A percentile compares a stretch with the other conserved stretches of the same genome.
Evolutionary conservation across 2,888 invertebrate genomes (phyloP).

Genomic region (Abscondita cerata): DNA sequence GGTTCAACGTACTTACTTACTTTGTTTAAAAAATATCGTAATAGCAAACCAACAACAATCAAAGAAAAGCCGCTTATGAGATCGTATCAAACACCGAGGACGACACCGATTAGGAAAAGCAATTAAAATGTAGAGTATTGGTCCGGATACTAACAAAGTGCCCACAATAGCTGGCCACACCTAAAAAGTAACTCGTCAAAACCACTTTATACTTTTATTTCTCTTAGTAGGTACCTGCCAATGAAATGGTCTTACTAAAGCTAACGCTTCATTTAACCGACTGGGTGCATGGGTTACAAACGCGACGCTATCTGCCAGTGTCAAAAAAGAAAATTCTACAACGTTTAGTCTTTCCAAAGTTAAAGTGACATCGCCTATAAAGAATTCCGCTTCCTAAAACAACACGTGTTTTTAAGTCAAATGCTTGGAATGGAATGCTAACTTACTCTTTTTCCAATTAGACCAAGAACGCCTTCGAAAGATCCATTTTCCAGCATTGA

Average conservation of each 20-base stretch:
- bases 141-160: slow-evolving; percentile 71
- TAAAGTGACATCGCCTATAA: slow-evolving; percentile 77
- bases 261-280: slow-evolving; percentile 74
- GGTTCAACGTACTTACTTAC: too few relatives aligned
- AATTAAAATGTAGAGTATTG: slow-evolving; percentile 72
- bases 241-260: slow-evolving; percentile 75
- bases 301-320: slow-evolving; percentile 78
- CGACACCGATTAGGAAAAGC: slow-evolving; percentile 68
- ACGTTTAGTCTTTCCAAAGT: slow-evolving; percentile 75
- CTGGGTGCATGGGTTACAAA: slow-evolving; percentile 79
- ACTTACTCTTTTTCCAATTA: slow-evolving; percentile 74
- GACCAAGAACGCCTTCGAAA: slow-evolving; percentile 75
- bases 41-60: slow-evolving; percentile 78
- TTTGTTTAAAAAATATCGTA: slow-evolving; percentile 74
- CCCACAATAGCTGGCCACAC: slow-evolving; percentile 76
- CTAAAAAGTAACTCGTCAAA: slow-evolving; percentile 52
- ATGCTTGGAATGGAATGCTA: too few relatives aligned
- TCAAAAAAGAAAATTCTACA: slow-evolving; percentile 79
- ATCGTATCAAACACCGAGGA: slow-evolving; percentile 53
- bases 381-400: slow-evolving; percentile 71
- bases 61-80: slow-evolving; percentile 58
- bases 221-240: slow-evolving; percentile 63
- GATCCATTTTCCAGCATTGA: slow-evolving; percentile 68
- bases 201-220: too few relatives aligned
- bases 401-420: too few relatives aligned